Base-by-base conservation (phyloP, 2,113 vertebrate species). In the Leucoraja erinaceus region DNA sequence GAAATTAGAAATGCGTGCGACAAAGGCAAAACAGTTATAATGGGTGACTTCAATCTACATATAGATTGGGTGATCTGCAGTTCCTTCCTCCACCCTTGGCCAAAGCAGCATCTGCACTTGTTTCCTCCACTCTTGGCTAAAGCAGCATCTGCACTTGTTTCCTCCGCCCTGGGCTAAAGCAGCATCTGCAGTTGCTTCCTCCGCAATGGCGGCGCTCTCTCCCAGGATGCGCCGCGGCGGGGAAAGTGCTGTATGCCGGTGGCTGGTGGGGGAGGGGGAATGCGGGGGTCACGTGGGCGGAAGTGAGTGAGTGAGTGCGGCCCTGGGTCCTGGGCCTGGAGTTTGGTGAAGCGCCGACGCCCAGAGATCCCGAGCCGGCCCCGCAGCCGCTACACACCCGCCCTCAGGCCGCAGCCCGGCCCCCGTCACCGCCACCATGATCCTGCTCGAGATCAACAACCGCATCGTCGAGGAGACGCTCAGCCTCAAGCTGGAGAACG, bases 401-500 rank as follows among this genome's bases (percentile, higher is more conserved):
- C 38, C 38, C 38, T 0, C 38, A 47, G 38, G 66, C 66, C 66
- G 9, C 66, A 68, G 66, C 16, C 8, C 8, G 9, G 63, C 63
- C 63, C 63, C 14, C 63, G n/a, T n/a, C 14, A 66, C 63, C 54
- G 81, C 47, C 96, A 96, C 96, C 94, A 99, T 99, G 98, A 99
- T 99, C 97, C 97, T 99, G 96, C 96, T 99, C 96, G 98, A 99
- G 97, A 98, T 99, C 94, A 99, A 99, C 95, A 99, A 99, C 97
- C 98, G 98, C 94, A 99, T 99, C 94, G 97, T 99, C 94, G 98
- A 99, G 95, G 98, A 99, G 96, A 99, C 98, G 94, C 96, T 98
- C 95, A 94, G 96, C 94, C 95, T 99, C 94, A 99, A 99, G 96
- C 98, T 99, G 94, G 98, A 98, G 94, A 97, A 97, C 95, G 98